Percentiles rank a stretch among this genome's conserved stretches.
Conservation (phyloP, 1,140 invertebrate genomes). For the Drosophila quadrilineata region DNA sequence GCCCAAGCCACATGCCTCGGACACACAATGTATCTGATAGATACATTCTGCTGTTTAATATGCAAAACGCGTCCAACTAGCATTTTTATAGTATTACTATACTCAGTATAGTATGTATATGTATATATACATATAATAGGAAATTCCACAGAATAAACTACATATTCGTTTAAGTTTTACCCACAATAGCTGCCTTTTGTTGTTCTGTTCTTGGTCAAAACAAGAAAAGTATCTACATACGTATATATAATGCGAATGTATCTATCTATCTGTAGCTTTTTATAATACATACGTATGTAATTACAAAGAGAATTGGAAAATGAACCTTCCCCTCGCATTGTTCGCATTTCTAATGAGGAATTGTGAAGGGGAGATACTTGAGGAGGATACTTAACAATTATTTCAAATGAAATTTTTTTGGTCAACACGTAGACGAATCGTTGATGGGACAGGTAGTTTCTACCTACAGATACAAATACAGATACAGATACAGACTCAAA, state of each 20-base stretch:
- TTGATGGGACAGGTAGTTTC: no score
- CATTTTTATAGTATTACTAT: constrained; percentile 38
- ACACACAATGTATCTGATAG: constrained; percentile 30
- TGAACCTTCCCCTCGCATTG: no score
- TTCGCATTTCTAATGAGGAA: constrained; percentile 45
- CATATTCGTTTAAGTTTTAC: constrained; percentile 10
- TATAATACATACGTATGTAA: constrained; percentile 12
- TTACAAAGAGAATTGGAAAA: no score
- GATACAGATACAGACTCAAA: not conserved
- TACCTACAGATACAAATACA: not conserved
- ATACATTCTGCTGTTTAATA: constrained; percentile 39
- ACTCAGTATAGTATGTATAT: no score
- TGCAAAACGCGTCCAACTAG: constrained; percentile 46
- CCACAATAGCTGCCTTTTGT: constrained; percentile 12
- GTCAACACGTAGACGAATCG: constrained; percentile 18
- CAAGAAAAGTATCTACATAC: not conserved
- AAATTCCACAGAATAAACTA: constrained; percentile 43
- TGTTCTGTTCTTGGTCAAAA: no score
- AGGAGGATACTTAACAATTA: constrained; percentile 14
- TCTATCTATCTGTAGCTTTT: constrained; percentile 30
- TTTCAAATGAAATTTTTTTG: constrained; percentile 18
- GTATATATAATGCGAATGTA: not conserved
- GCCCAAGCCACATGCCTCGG: constrained; percentile 4
- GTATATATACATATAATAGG: constrained; percentile 27
- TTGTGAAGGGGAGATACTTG: constrained; percentile 29